A percentile compares a stretch with the other conserved stretches of the same genome.
Conservation (phyloP, 2,888 invertebrate species). For the Apotomis turbidana region DNA sequence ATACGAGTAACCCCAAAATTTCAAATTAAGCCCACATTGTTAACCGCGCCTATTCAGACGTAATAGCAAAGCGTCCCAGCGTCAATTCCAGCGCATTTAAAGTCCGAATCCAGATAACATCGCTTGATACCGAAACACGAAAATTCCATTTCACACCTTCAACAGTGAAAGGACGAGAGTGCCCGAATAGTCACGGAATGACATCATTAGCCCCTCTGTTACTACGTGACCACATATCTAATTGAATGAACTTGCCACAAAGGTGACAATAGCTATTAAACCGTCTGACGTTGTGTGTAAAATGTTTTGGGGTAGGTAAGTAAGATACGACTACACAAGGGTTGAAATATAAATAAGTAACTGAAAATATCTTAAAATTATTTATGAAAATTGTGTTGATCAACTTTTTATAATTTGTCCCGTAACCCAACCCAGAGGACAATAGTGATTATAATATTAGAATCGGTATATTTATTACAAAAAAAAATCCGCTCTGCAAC, state of each 20-base stretch:
- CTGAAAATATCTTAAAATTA: no score
- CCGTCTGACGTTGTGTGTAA: neutral
- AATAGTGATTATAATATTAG: no score
- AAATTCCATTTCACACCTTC: slow-evolving; percentile 74
- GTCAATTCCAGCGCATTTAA: slow-evolving; percentile 46
- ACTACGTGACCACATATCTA: slow-evolving; percentile 60
- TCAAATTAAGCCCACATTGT: neutral
- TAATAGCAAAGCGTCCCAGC: slow-evolving; percentile 47
- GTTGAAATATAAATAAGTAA: no score
- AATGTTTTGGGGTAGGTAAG: neutral
- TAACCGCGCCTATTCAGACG: slow-evolving; percentile 48
- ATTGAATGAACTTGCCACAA: slow-evolving; percentile 52
- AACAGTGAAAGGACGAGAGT: slow-evolving; percentile 60
- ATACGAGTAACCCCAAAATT: neutral
- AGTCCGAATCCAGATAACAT: slow-evolving; percentile 58
- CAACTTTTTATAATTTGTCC: no score
- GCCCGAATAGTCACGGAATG: slow-evolving; percentile 66
- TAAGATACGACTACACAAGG: no score
- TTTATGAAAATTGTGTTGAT: no score
- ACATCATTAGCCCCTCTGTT: slow-evolving; percentile 63
- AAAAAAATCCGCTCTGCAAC: no score
- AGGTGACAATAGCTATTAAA: slow-evolving; percentile 32
- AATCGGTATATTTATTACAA: no score
- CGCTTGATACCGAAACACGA: slow-evolving; percentile 63
- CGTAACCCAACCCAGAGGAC: no score